Conservation (phyloP, 1,140 invertebrate species). For the Dinothrombium tinctorium region DNA sequence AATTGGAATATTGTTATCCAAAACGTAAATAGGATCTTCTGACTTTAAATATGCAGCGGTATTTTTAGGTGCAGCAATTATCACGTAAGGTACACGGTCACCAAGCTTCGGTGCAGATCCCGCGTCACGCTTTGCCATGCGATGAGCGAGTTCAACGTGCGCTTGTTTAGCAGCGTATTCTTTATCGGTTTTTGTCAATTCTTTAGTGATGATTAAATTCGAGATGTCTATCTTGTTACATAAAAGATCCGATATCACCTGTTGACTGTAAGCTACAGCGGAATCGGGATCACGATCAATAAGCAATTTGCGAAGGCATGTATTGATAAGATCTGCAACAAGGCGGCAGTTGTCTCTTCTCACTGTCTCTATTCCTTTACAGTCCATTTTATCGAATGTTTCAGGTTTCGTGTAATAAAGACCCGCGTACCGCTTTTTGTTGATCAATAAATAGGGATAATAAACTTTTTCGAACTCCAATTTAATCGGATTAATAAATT, state of each 20-base stretch:
- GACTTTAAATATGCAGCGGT: conserved; percentile 69
- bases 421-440: conserved; percentile 90
- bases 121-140: conserved; percentile 92
- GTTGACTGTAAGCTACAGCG: conserved; percentile 57
- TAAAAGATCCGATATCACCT: conserved; percentile 79
- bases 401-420: conserved; percentile 86
- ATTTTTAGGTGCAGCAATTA: conserved; percentile 70
- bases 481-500: conserved; percentile 91
- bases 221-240: conserved; percentile 96
- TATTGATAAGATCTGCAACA: conserved; percentile 91
- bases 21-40: conserved; percentile 86
- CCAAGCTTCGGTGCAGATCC: conserved; percentile 95
- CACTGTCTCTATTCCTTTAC: conserved; percentile 97
- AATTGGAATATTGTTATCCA: conserved; percentile 95
- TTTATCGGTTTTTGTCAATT: conserved; percentile 69
- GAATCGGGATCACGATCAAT: conserved; percentile 85
- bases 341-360: conserved; percentile 90
- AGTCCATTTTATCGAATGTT: conserved; percentile 99
- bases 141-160: conserved; percentile 87
- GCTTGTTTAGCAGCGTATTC: conserved; percentile 95
- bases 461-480: conserved; percentile 99
- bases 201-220: conserved; percentile 88
- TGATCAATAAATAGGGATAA: conserved; percentile 92
- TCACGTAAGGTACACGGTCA: conserved; percentile 92
- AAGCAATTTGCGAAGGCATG: conserved; percentile 80